Percentiles rank a stretch among this genome's conserved stretches.
phyloP scores from a whole-genome alignment of 2,888 invertebrate genomes.

The Arge pagana region DNA sequence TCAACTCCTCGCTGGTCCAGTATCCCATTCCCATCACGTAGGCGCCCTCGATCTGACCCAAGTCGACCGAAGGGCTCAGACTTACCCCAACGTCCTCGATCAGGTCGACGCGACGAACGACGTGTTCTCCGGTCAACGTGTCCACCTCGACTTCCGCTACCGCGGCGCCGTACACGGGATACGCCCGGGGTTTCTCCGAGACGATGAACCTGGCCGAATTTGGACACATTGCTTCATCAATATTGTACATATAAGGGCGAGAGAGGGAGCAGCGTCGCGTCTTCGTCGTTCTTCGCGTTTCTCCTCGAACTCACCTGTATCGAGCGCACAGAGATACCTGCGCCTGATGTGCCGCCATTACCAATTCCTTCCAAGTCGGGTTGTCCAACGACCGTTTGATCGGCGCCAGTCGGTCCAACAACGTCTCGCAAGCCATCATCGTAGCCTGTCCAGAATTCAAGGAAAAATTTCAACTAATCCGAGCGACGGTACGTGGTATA shows the following conservation, averaged over 20 bases:
- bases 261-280: too few relatives aligned
- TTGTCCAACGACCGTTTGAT: slow-evolving; percentile 61
- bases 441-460: too few relatives aligned
- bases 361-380: slow-evolving; percentile 64
- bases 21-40: slow-evolving; percentile 79
- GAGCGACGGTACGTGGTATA: too few relatives aligned
- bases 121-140: slow-evolving; percentile 76
- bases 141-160: slow-evolving; percentile 78
- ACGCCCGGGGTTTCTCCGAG: slow-evolving; percentile 61
- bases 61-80: slow-evolving; percentile 73
- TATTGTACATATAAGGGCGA: too few relatives aligned
- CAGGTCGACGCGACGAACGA: slow-evolving; percentile 70
- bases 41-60: slow-evolving; percentile 80
- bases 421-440: slow-evolving; percentile 68
- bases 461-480: too few relatives aligned
- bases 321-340: slow-evolving; percentile 67
- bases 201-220: slow-evolving; percentile 53
- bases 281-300: too few relatives aligned
- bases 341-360: slow-evolving; percentile 61
- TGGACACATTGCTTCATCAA: too few relatives aligned
- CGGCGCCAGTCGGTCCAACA: slow-evolving; percentile 66
- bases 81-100: slow-evolving; percentile 76
- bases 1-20: slow-evolving; percentile 74
- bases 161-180: slow-evolving; percentile 68
- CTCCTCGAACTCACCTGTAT: slow-evolving; percentile 60